Evolutionary conservation across 2,113 vertebrate species (phyloP), one percentile per base, ranked within the genome.

Genomic region (Chroicocephalus ridibundus): DNA sequence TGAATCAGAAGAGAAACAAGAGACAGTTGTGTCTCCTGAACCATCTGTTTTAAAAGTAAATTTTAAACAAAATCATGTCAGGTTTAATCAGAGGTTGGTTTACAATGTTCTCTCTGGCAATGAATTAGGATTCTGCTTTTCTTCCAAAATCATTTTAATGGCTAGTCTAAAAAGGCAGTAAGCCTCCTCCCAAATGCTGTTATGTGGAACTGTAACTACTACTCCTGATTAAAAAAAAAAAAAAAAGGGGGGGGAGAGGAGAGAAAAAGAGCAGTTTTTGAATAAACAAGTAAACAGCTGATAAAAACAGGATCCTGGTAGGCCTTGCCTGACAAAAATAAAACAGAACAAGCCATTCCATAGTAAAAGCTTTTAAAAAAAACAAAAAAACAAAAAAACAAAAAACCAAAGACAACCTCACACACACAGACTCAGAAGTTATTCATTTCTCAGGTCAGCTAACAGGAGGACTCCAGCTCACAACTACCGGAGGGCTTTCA

Each of bases 21-120:
- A 87, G 82, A 86, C 78, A 91, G 82, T 85, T 91, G 29, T 3
- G 3, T 66, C 79, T 93, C 87, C 84, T 85, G 75, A 93, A 91
- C 82, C 87, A 97, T 95, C 93, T 97, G 91, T 51, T 93, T 85
- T 70, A 82, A 65, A 90, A 95, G 64, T 58, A 90, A 88, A 83
- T 88, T 90, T 93, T 86, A 94, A 95, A 90, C 58, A 94, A 89
- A 95, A 93, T 66, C 6, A 5, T 38, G 40, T 80, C 49, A 54
- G 88, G 61, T 90, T 94, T 91, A 74, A 93, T 86, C 75, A 91
- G 94, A 83, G 90, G 22, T 62, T 77, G 64, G n/a, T 91, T 76
- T 82, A 57, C 42, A 91, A 34, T 8, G 3, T 78, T 91, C 62
- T 97, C 49, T 82, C 62, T 80, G 78, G 66, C 78, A 94, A 64